Evolutionary conservation across 1,140 invertebrate genomes (phyloP).

Genomic region (Ceratoteleas bidentatus): DNA sequence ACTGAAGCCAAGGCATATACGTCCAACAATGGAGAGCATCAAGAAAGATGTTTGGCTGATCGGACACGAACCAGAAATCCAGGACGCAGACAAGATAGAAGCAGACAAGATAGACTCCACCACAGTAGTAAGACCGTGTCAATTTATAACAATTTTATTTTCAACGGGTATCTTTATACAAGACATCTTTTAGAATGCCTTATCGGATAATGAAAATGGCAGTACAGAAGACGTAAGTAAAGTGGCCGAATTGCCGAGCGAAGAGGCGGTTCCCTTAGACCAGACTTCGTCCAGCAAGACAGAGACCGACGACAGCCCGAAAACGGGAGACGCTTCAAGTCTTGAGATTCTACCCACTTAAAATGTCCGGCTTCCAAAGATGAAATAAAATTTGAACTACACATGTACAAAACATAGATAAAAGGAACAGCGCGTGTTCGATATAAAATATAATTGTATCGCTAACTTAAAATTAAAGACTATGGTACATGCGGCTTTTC

Average conservation of each 20-base stretch:
- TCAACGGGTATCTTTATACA: slow-evolving; percentile 32
- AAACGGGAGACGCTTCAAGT: too few species aligned
- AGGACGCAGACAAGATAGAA: too few species aligned
- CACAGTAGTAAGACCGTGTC: too few species aligned
- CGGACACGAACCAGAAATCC: too few species aligned
- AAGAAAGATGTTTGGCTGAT: slow-evolving; percentile 84
- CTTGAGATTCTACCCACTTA: too few species aligned
- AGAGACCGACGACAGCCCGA: too few species aligned
- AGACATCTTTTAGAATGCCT: slow-evolving; percentile 30
- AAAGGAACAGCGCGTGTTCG: neutral
- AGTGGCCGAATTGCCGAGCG: neutral
- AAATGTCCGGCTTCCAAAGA: too few species aligned
- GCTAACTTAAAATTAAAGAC: slow-evolving; percentile 1
- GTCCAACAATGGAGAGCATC: slow-evolving; percentile 84
- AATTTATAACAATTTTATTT: slow-evolving; percentile 43
- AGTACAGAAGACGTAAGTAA: too few species aligned
- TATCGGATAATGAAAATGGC: neutral
- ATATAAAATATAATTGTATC: neutral
- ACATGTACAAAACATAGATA: neutral
- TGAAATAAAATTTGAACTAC: neutral
- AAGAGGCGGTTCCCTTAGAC: neutral
- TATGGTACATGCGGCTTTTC: slow-evolving; percentile 11
- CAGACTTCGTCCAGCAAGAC: too few species aligned
- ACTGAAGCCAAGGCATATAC: slow-evolving; percentile 84
- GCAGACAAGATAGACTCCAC: too few species aligned